Percentiles rank a stretch among this genome's conserved stretches.
These are phyloP conservation scores for Canis aureus DNA, from an alignment of 2,113 vertebrate species.

Conservation along the genomic window DNA sequence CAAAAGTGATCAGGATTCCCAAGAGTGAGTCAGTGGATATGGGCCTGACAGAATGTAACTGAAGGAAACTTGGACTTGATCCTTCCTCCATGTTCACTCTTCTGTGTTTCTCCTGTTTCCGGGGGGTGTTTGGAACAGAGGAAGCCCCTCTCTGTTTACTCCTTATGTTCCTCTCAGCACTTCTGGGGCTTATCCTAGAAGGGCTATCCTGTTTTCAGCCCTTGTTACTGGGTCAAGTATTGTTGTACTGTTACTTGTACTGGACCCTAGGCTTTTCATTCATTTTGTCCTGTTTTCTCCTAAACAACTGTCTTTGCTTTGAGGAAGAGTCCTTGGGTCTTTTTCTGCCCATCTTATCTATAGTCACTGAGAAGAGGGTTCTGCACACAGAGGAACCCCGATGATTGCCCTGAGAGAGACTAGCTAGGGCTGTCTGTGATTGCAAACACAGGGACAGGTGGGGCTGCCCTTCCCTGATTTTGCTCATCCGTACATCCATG, in stretches of 20 bases:
- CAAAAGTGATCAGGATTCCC: background rate
- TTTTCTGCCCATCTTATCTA: conserved; percentile 10
- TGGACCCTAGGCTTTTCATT: background rate
- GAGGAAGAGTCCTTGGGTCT: background rate
- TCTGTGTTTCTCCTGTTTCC: background rate
- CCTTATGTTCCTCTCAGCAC: background rate
- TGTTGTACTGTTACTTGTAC: background rate
- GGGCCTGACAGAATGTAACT: background rate
- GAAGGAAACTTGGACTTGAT: background rate
- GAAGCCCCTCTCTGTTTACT: background rate
- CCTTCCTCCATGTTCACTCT: background rate
- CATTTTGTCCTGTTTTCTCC: background rate
- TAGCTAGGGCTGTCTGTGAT: background rate
- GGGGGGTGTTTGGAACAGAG: background rate
- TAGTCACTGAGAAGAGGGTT: background rate
- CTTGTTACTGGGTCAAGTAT: background rate
- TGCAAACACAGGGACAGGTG: background rate
- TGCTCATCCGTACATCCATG: background rate
- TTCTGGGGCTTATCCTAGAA: background rate
- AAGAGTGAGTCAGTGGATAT: background rate
- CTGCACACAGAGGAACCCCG: background rate
- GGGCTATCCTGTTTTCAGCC: background rate
- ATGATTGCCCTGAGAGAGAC: background rate
- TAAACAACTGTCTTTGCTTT: background rate
- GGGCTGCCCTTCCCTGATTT: background rate